Conservation (phyloP, 1,140 invertebrate species). For the Drosophila athabasca region DNA sequence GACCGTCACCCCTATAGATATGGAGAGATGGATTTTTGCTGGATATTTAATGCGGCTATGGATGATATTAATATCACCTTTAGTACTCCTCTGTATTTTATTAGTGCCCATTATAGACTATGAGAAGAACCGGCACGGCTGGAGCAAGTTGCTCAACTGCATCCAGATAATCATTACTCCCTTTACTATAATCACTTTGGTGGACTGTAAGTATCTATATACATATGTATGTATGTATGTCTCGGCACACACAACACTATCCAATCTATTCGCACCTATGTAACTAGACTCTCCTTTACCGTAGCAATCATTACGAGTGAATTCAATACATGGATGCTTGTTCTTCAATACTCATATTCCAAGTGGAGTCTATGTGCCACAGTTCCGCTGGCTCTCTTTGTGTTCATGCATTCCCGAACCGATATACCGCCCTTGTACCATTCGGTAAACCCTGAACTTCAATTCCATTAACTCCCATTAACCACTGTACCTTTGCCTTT, state of each 20-base stretch:
- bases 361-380: slow-evolving; percentile 16
- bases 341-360: neutral
- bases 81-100: slow-evolving; percentile 2
- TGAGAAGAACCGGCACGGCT: slow-evolving; percentile 35
- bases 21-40: too few species aligned
- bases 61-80: slow-evolving; percentile 7
- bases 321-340: too few species aligned
- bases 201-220: too few species aligned
- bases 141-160: slow-evolving; percentile 44
- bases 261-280: too few species aligned
- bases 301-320: too few species aligned
- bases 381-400: slow-evolving; percentile 18
- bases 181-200: too few species aligned
- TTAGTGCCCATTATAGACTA: slow-evolving; percentile 36
- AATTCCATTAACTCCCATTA: too few species aligned
- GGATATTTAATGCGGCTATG: slow-evolving; percentile 2
- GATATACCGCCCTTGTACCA: slow-evolving; percentile 32
- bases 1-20: too few species aligned
- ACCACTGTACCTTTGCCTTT: too few species aligned
- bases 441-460: slow-evolving; percentile 11
- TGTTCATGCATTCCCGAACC: slow-evolving; percentile 14
- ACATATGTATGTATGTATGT: too few species aligned
- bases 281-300: neutral
- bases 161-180: slow-evolving; percentile 16
- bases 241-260: too few species aligned